Evolutionary conservation across 2,113 vertebrate species (phyloP), one percentile per base, ranked within the genome.

Genomic region (Cyanocitta stelleri): DNA sequence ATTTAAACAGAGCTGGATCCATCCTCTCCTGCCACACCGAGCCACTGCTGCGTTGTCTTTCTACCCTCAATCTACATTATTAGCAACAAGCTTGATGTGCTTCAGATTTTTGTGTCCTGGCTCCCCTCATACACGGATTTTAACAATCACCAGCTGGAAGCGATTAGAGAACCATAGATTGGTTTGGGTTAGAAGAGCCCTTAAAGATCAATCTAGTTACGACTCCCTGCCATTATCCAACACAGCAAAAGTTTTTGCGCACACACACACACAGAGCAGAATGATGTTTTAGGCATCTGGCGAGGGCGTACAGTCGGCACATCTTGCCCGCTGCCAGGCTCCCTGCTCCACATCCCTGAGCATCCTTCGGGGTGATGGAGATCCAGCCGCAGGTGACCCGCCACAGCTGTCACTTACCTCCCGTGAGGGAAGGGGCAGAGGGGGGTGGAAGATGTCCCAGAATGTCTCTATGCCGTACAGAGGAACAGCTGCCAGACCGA

Each of bases 51-150:
- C 14, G 43, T 1, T 30, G n/a, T 11, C 30, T 29, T 54, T 6
- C 16, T 55, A 62, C 68, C 54, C 44, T 1, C 55, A 46, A 19
- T 16, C 16, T 9, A 2, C 30, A 1, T 0, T 3, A 26, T 27
- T 3, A 27, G 61, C 61, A 35, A 20, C 7, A 1, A 32, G 37
- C 22, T 1, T 9, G 30, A 85, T 9, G 4, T 1, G 16, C 72
- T 75, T 56, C 91, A 56, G 6, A 6, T 16, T 49, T 6, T 27
- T 39, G 35, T 11, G 4, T 30, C 72, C 75, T 2, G 11, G 3
- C 5, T 41, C 62, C 73, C 41, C 41, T 26, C 20, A 8, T 0
- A 2, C 1, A 0, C 0, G 0, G 3, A 1, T 41, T 41, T 35
- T 37, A 13, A 76, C 37, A 88, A 58, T 1, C 23, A 44, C 13